These are phyloP conservation scores for Achatina immaculata DNA, from an alignment of 1,140 invertebrate species.

Conservation along the genomic window DNA sequence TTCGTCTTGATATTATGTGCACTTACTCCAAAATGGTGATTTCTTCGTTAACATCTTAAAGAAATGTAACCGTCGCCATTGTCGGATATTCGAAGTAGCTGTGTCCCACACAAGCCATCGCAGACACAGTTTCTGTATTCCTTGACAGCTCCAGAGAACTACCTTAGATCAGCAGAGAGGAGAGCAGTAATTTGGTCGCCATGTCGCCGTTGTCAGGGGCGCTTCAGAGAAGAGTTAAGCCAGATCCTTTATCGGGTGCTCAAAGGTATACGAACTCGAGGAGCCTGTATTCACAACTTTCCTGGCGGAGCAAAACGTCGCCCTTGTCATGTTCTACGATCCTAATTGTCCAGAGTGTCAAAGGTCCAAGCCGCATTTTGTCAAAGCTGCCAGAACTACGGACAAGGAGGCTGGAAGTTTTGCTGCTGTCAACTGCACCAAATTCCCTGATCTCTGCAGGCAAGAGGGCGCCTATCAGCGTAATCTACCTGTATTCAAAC, in stretches of 20 bases:
- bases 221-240: not conserved
- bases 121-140: not conserved
- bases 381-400: constrained; percentile 14
- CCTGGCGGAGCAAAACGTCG: constrained; percentile 16
- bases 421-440: constrained; percentile 26
- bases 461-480: not conserved
- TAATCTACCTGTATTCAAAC: constrained; percentile 12
- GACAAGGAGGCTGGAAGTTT: constrained; percentile 1
- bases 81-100: not conserved
- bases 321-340: constrained; percentile 33
- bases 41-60: not conserved
- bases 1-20: too few species aligned
- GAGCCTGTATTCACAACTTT: not conserved
- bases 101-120: not conserved
- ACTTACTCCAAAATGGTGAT: not conserved
- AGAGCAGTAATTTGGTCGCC: not conserved
- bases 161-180: not conserved
- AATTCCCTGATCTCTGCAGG: not conserved
- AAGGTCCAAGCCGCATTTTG: constrained; percentile 18
- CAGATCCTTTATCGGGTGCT: not conserved
- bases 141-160: not conserved
- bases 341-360: constrained; percentile 25
- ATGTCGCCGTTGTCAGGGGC: not conserved
- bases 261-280: not conserved
- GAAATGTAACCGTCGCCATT: not conserved